These are phyloP conservation scores for Styela clava DNA, from an alignment of 23 tunicate genomes.

Conservation along the genomic window DNA sequence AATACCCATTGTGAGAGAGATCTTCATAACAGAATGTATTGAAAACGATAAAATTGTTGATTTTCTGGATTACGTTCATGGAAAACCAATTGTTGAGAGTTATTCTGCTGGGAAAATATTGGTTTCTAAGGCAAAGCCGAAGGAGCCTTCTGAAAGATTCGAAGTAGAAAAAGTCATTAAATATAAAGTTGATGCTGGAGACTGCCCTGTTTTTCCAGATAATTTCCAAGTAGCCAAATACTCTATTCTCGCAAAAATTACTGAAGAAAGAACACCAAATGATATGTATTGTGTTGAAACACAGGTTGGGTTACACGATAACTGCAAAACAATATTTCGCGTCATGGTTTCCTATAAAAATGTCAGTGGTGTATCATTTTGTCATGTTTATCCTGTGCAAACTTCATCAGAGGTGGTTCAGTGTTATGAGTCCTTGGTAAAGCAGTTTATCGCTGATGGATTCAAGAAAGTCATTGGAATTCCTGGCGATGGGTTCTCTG, in stretches of 20 bases:
- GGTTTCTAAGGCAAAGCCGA: background rate
- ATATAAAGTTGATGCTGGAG: conserved; percentile 4
- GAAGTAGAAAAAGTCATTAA: background rate
- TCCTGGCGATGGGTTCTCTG: background rate
- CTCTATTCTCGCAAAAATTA: conserved; percentile 32
- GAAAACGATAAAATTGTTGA: conserved; percentile 18
- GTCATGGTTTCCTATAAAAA: conserved; percentile 25
- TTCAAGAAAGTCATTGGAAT: background rate
- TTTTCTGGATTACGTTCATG: conserved; percentile 15
- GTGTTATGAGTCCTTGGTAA: conserved; percentile 17
- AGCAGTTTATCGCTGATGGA: background rate
- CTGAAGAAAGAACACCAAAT: background rate
- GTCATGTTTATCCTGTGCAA: background rate
- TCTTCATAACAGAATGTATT: conserved; percentile 43
- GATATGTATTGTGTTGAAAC: conserved; percentile 22
- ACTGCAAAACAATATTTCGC: background rate
- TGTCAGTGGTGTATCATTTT: background rate
- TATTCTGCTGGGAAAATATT: conserved; percentile 51
- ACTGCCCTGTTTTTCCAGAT: conserved; percentile 49
- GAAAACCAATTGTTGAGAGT: background rate
- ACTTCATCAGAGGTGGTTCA: background rate
- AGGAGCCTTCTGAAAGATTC: background rate
- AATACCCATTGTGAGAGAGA: conserved; percentile 28
- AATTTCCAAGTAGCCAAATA: conserved; percentile 50
- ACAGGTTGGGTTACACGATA: conserved; percentile 19